Conservation (phyloP, 2,888 invertebrate genomes). For the Hirtodrosophila duncani region DNA sequence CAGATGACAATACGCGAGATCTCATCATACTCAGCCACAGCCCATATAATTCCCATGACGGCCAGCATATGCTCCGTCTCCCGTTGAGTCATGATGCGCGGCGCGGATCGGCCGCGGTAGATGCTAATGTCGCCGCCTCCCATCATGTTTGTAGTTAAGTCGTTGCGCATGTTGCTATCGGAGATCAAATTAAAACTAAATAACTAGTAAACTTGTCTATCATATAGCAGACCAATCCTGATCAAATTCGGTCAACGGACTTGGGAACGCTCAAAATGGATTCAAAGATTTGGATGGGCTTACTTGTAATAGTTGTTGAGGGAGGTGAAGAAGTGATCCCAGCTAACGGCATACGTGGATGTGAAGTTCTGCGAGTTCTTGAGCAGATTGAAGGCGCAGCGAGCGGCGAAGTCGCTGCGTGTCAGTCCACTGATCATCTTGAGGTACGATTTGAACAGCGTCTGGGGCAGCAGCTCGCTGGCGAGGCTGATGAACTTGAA, state of each 20-base stretch:
- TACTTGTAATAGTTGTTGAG: slow-evolving; percentile 85
- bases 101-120: slow-evolving; percentile 80
- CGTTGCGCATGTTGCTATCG: slow-evolving; percentile 84
- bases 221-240: neutral
- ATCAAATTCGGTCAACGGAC: too few relatives aligned
- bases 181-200: too few relatives aligned
- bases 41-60: slow-evolving; percentile 87
- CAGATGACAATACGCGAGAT: slow-evolving; percentile 89
- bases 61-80: slow-evolving; percentile 92
- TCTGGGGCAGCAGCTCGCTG: slow-evolving; percentile 90
- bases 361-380: slow-evolving; percentile 82
- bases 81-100: slow-evolving; percentile 85
- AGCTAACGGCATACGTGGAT: slow-evolving; percentile 82
- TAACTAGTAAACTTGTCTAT: too few relatives aligned
- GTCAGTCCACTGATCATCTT: slow-evolving; percentile 91
- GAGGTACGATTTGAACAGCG: slow-evolving; percentile 91
- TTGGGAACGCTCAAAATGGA: too few relatives aligned
- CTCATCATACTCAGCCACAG: slow-evolving; percentile 88
- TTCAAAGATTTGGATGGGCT: neutral
- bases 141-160: slow-evolving; percentile 72
- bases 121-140: slow-evolving; percentile 78
- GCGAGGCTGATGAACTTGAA: slow-evolving; percentile 94
- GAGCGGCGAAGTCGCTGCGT: slow-evolving; percentile 86
- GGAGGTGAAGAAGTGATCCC: slow-evolving; percentile 92
- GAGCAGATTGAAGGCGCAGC: slow-evolving; percentile 87